Evolutionary conservation across 2,888 invertebrate genomes (phyloP), one percentile per base, ranked within the genome.

Genomic region (Allophyes oxyacanthae): DNA sequence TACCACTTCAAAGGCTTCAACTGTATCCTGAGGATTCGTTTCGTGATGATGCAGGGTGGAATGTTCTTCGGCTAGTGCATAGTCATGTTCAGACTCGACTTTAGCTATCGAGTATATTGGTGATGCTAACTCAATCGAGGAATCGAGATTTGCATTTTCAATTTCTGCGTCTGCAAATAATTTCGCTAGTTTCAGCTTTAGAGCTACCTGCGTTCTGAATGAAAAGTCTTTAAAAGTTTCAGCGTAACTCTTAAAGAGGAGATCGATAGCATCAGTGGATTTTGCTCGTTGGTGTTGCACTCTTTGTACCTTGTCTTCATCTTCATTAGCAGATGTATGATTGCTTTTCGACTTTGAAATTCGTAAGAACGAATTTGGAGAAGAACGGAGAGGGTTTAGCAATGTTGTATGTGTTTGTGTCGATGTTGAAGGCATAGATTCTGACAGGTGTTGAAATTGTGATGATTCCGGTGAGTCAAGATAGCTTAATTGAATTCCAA

Each of bases 341-440:
- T 3, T 37, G 51, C 11, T 42, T 13, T 28, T 43, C 8, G 28
- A 48, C 7, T n/a, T 25, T 40, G 34, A 9, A 61, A 20, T 43
- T 20, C 20, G 11, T 8, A 11, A 25, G n/a, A 13, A 0, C 8
- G 13, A 8, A 7, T 25, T 4, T 13, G 30, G 13, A n/a, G 13
- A 20, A n/a, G 14, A 2, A 6, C 2, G 14, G 4, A 0, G 1
- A 6, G 34, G n/a, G 4, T 37, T 14, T 6, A 9, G 6, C n/a
- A 1, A 8, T 11, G 6, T 9, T 25, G 28, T 1, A 15, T 13
- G 13, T n/a, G n/a, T n/a, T n/a, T n/a, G n/a, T n/a, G n/a, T n/a
- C n/a, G n/a, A n/a, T n/a, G n/a, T n/a, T n/a, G n/a, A n/a, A n/a
- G n/a, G n/a, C n/a, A n/a, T n/a, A n/a, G n/a, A n/a, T n/a, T n/a